Conservation (phyloP, 2,797 vertebrate genomes). For the Leptatherina wallacei region DNA sequence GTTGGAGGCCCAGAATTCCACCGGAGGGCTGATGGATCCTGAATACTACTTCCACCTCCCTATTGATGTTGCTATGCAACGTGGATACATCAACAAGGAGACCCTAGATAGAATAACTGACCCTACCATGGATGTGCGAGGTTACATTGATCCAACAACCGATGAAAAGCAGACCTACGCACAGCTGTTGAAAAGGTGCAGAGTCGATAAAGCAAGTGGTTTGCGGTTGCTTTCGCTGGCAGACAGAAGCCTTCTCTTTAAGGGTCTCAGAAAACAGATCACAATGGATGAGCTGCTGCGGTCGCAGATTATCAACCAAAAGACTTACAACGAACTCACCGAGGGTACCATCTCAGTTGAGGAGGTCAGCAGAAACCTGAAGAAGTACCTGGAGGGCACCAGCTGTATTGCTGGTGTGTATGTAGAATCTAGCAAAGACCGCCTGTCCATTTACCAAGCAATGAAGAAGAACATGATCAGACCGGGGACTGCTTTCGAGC, state of each 20-base stretch:
- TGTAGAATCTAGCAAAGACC: conserved; percentile 93
- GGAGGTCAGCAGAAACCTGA: conserved; percentile 89
- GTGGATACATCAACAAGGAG: conserved; percentile 93
- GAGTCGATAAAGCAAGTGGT: conserved; percentile 84
- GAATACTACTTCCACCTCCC: conserved; percentile 93
- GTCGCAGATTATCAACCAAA: conserved; percentile 90
- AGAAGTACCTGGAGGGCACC: conserved; percentile 93
- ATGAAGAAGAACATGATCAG: conserved; percentile 99
- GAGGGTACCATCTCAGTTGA: conserved; percentile 90
- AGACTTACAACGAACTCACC: conserved; percentile 88
- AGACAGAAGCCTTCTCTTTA: conserved; percentile 89
- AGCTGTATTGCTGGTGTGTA: conserved; percentile 96
- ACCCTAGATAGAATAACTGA: conserved; percentile 88
- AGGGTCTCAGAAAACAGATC: conserved; percentile 94
- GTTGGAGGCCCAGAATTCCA: conserved; percentile 93
- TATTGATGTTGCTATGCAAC: conserved; percentile 88
- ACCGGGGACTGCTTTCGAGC: conserved; percentile 95
- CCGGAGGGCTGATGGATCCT: conserved; percentile 92
- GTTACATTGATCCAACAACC: conserved; percentile 89
- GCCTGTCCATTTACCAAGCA: conserved; percentile 95
- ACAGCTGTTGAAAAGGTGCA: conserved; percentile 89
- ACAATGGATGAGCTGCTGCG: conserved; percentile 92
- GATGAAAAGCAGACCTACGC: conserved; percentile 91
- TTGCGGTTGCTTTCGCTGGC: conserved; percentile 88
- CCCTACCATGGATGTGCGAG: conserved; percentile 81